Conservation (phyloP, 1,140 invertebrate genomes). For the Eumaeus atala region DNA sequence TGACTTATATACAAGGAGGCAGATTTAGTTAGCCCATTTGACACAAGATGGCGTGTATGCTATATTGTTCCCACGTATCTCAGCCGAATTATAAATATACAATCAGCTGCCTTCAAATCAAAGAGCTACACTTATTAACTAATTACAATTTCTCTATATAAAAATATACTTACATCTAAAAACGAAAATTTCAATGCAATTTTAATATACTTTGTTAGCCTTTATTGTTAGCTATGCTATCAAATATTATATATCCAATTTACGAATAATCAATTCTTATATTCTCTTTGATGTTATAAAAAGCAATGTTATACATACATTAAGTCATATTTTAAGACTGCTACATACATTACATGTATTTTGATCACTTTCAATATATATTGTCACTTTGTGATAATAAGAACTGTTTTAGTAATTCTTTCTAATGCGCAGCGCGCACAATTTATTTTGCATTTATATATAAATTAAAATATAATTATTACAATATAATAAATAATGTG, state of each 20-base stretch:
- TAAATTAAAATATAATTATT: slow-evolving; percentile 27
- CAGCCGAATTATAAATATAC: slow-evolving; percentile 35
- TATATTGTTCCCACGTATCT: slow-evolving; percentile 70
- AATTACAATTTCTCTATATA: slow-evolving; percentile 17
- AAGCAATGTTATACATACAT: neutral
- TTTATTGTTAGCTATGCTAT: slow-evolving; percentile 2
- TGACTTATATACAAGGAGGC: slow-evolving; percentile 30
- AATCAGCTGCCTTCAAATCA: slow-evolving; percentile 58
- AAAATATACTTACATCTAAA: slow-evolving; percentile 8
- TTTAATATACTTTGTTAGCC: neutral
- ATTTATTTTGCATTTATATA: slow-evolving; percentile 3
- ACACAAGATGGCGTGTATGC: slow-evolving; percentile 42
- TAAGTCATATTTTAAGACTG: neutral
- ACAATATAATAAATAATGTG: slow-evolving; percentile 26
- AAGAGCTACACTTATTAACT: slow-evolving; percentile 17
- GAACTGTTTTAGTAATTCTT: too few relatives aligned
- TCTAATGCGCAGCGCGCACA: too few relatives aligned
- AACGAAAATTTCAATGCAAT: neutral
- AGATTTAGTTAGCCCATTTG: slow-evolving; percentile 29
- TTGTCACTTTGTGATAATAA: too few relatives aligned
- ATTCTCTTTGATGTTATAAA: neutral
- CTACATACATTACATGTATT: too few relatives aligned
- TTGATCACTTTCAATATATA: too few relatives aligned
- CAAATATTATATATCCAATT: too few relatives aligned
- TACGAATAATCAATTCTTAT: too few relatives aligned